Evolutionary conservation across 2,113 vertebrate genomes (phyloP).

Genomic region (Esox niger): DNA sequence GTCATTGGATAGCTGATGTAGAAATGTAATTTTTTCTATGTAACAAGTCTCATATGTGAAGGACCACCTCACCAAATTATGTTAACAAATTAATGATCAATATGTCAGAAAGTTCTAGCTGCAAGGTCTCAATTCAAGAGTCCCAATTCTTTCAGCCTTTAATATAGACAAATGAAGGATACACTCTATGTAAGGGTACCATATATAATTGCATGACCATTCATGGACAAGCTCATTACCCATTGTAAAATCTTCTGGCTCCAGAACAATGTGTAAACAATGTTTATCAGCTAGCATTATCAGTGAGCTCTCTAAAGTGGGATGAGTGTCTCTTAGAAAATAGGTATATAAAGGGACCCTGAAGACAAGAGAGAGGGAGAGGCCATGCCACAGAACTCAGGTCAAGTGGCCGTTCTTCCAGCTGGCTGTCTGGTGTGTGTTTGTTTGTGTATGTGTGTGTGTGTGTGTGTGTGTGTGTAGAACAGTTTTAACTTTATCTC

Average conservation of each 20-base stretch:
- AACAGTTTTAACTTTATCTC: conserved; percentile 58
- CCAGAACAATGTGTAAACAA: conserved; percentile 61
- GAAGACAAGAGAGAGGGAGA: conserved; percentile 50
- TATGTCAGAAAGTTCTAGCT: too few species aligned
- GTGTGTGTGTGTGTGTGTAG: conserved; percentile 8
- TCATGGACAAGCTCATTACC: conserved; percentile 51
- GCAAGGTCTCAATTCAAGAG: too few species aligned
- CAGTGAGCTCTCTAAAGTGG: conserved; percentile 55
- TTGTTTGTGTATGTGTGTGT: conserved; percentile 2
- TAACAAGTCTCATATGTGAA: too few species aligned
- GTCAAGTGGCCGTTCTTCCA: conserved; percentile 63
- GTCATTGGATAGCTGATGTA: too few species aligned
- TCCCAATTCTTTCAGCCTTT: not conserved
- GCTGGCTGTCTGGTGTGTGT: not conserved
- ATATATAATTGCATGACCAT: conserved; percentile 50
- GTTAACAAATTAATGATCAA: too few species aligned
- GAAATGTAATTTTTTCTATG: too few species aligned
- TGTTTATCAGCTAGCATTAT: conserved; percentile 60
- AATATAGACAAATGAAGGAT: not conserved
- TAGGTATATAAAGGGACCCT: conserved; percentile 63
- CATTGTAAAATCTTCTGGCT: conserved; percentile 17
- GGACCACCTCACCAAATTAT: too few species aligned
- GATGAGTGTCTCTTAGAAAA: conserved; percentile 48
- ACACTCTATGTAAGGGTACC: conserved; percentile 26
- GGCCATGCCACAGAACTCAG: conserved; percentile 55